Base-by-base conservation (phyloP, 2,113 vertebrate genomes). In the Anas platyrhynchos region DNA sequence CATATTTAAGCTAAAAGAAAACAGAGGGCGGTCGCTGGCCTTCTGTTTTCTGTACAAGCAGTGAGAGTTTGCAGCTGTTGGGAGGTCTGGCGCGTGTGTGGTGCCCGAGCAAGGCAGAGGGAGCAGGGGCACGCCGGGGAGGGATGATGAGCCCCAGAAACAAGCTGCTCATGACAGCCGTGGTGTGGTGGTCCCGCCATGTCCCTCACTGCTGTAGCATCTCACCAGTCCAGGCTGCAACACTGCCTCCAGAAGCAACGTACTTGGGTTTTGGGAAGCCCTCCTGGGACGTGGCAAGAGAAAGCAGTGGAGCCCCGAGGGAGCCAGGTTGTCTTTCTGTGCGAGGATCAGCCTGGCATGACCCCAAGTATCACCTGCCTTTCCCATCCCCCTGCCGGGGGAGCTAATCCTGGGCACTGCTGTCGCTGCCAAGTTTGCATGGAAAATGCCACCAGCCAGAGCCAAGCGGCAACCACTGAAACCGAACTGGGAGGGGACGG, bases 391-490 rank as follows among this genome's bases (percentile, higher is more conserved):
- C 75, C 16, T 4, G 11, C 20, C 56, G 50, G 18, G 36, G 20
- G 91, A 91, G 72, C 32, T 96, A 91, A 93, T 96, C 74, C 87
- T 69, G 48, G 79, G 48, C 22, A 86, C 61, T 3, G 43, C n/a
- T 43, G 22, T 52, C 2, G 8, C 66, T 94, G 85, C 90, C 85
- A 92, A 93, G 79, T 91, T 89, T 92, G 48, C 59, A 78, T 92
- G 94, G 89, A 95, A 94, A 94, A 95, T 94, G 77, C 83, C 90
- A 88, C 81, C 89, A 86, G 69, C 86, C 88, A 66, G 67, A 93
- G 66, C 72, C 58, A 89, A 46, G 58, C 85, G 91, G 79, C 54
- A 92, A 23, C 34, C 84, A 38, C 56, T 96, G 92, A 94, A 97
- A 95, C 78, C 3, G 0, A 25, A 36, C 38, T 93, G 94, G 95